phyloP scores from a whole-genome alignment of 2,797 vertebrate species.

The Hylomyscus alleni region DNA sequence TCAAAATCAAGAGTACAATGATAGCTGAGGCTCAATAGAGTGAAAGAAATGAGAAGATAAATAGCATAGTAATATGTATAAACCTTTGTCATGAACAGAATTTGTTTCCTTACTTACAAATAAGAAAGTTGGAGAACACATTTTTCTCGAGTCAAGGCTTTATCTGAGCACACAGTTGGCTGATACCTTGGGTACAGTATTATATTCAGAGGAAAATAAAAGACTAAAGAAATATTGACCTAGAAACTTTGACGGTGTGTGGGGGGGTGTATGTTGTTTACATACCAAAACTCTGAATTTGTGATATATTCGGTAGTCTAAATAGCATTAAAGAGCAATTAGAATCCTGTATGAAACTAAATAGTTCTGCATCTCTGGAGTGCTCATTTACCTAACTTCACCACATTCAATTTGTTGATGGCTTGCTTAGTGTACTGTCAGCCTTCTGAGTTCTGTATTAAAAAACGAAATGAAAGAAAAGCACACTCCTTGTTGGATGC shows the following conservation, averaged over 20 bases:
- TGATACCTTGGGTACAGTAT: not conserved
- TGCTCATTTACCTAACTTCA: not conserved
- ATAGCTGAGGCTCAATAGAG: not conserved
- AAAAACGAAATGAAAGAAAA: not conserved
- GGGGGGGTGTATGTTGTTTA: not conserved
- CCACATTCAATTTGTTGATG: not conserved
- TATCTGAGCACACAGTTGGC: not conserved
- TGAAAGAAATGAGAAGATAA: not conserved
- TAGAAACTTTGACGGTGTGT: not conserved
- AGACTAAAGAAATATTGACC: not conserved
- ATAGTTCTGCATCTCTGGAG: not conserved
- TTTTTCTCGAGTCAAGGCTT: not conserved
- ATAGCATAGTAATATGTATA: not conserved
- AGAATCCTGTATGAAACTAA: no score
- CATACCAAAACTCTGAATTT: not conserved
- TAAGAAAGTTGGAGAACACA: not conserved
- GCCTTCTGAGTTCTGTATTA: not conserved
- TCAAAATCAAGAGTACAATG: not conserved
- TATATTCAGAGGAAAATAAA: not conserved
- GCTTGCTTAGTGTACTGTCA: not conserved
- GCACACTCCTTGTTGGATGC: not conserved
- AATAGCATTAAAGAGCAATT: not conserved
- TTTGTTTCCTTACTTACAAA: not conserved
- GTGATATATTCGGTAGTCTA: not conserved
- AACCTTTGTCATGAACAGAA: not conserved